Evolutionary conservation across 2,888 invertebrate genomes (phyloP).

Genomic region (Ophion costatus): DNA sequence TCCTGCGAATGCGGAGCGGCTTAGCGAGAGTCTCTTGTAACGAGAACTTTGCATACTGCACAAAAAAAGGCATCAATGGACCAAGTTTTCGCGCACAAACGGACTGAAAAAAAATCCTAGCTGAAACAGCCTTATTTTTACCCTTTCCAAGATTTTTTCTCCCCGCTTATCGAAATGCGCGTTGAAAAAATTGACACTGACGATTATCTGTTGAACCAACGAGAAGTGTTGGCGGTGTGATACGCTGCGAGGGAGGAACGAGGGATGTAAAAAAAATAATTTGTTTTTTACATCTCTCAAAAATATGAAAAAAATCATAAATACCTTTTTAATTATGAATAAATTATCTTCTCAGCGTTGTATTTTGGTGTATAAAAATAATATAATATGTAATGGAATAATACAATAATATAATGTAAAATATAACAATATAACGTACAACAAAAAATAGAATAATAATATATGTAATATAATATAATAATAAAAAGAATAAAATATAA

Average conservation of each 20-base stretch:
- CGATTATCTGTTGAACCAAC: neutral
- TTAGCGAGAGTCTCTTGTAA: constrained; percentile 19
- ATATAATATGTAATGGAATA: too few relatives aligned
- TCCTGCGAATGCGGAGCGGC: constrained; percentile 17
- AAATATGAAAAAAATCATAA: too few relatives aligned
- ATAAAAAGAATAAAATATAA: too few relatives aligned
- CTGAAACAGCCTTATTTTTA: neutral
- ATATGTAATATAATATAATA: too few relatives aligned
- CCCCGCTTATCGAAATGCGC: neutral
- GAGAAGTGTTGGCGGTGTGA: neutral
- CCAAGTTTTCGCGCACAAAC: neutral
- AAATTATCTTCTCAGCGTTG: too few relatives aligned
- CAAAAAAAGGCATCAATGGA: neutral
- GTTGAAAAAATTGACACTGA: neutral
- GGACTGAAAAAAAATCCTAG: neutral
- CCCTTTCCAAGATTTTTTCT: neutral
- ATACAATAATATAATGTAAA: too few relatives aligned
- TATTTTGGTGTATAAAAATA: too few relatives aligned
- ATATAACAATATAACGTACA: too few relatives aligned
- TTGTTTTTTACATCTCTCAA: neutral
- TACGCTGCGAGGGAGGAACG: too few relatives aligned
- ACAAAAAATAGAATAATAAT: too few relatives aligned
- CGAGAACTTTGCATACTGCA: constrained; percentile 7
- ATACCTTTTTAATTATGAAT: too few relatives aligned
- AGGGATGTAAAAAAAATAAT: neutral